Evolutionary conservation across 2,888 invertebrate species (phyloP), one percentile per base, ranked within the genome.

Genomic region (Thumatha senex): DNA sequence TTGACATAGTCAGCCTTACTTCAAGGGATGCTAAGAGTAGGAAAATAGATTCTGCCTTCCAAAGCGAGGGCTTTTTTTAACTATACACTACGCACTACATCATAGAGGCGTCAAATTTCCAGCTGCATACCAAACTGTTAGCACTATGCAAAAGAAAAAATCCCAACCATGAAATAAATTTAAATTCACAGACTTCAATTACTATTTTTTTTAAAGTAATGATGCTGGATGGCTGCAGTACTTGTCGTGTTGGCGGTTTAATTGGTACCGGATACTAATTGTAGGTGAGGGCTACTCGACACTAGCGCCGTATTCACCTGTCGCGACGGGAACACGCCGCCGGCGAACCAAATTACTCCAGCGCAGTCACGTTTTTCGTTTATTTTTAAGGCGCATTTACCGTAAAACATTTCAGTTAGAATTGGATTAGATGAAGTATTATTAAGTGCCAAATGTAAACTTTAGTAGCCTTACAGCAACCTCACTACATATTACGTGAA

Each of bases 211-310:
- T 42, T 48, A 53, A 51, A 56, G 45, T 54, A 36, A 48, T 49
- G 54, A 58, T 54, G 54, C 55, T 48, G 54, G 54, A 56, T 63
- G 48, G 57, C 60, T 50, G 56, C 51, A 57, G 31, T 11, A 8
- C 58, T 55, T 68, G 68, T 72, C 67, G 63, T 60, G 56, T 58
- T 52, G 67, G 62, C 63, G 59, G 62, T 74, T 77, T 87, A 86
- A 87, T 87, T 86, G 86, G 85, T 78, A 73, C 74, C 74, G 58
- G 67, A 63, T 76, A 70, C 84, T 87, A 86, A 87, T 87, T 86
- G 86, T 80, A 58, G 70, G 64, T 70, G 78, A 70, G 61, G 63
- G 53, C 58, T 56, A 41, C 47, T 60, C 69, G 70, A 74, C 76
- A 69, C 72, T 66, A 74, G 72, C 78, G 74, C 75, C 66, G 55